phyloP scores from a whole-genome alignment of 1,140 invertebrate species.

The Stegodyphus dumicola region DNA sequence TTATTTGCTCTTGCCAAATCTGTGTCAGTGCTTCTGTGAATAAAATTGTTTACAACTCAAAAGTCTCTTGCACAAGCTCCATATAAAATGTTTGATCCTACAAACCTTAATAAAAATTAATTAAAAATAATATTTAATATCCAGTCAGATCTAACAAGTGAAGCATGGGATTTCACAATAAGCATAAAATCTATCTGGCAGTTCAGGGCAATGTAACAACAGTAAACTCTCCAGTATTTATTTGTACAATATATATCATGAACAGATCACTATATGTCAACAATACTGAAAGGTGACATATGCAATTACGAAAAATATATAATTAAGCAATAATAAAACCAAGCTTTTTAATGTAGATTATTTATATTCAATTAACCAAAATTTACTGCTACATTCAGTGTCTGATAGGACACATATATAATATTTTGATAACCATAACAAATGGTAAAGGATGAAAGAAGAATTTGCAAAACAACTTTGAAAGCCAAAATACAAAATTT shows the following conservation, averaged over 20 bases:
- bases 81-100: not conserved
- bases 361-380: no score
- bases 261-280: conserved; percentile 46
- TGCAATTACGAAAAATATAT: no score
- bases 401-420: no score
- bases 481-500: no score
- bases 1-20: conserved; percentile 20
- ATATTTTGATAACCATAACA: no score
- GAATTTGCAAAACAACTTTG: no score
- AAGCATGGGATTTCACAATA: conserved; percentile 40
- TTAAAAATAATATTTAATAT: conserved; percentile 22
- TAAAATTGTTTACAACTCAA: conserved; percentile 6
- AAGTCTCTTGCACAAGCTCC: not conserved
- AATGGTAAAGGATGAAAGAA: no score
- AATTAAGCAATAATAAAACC: no score
- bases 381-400: no score
- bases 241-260: conserved; percentile 16
- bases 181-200: conserved; percentile 56
- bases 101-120: conserved; percentile 1
- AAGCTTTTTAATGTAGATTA: no score
- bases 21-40: not conserved
- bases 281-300: not conserved
- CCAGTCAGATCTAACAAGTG: conserved; percentile 56
- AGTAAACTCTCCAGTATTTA: conserved; percentile 51
- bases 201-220: conserved; percentile 43